Percentiles rank a stretch among this genome's conserved stretches.
phyloP scores from a whole-genome alignment of 1,140 invertebrate species.

The Pseudomyrmex dendroicus region DNA sequence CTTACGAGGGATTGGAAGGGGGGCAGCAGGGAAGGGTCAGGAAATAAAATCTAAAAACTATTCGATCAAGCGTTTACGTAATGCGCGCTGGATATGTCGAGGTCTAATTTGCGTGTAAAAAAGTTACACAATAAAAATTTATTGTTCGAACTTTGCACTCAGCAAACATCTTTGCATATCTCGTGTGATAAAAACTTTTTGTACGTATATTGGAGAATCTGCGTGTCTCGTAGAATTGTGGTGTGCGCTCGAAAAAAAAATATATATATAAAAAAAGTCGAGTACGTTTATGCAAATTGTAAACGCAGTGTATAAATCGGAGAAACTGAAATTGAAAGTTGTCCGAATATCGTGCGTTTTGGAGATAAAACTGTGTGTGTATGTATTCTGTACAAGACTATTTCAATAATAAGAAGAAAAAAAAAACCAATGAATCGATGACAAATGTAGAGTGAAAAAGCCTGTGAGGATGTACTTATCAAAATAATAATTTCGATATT shows the following conservation, averaged over 20 bases:
- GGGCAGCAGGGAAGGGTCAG: not conserved
- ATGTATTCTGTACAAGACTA: slow-evolving; percentile 21
- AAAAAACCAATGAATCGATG: slow-evolving; percentile 1
- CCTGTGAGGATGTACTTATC: slow-evolving; percentile 24
- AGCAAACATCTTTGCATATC: no score
- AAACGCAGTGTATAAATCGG: not conserved
- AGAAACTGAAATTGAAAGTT: slow-evolving; percentile 15
- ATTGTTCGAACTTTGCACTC: not conserved
- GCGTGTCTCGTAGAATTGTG: no score
- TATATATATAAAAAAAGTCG: no score
- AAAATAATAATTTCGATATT: slow-evolving; percentile 2
- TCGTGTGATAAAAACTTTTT: no score
- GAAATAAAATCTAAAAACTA: slow-evolving; percentile 6
- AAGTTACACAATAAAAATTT: not conserved
- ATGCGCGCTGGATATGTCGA: not conserved
- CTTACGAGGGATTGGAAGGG: not conserved
- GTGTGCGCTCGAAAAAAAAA: no score
- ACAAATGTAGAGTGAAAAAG: slow-evolving; percentile 35
- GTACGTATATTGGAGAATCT: no score
- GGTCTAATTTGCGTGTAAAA: not conserved
- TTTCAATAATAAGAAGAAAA: not conserved
- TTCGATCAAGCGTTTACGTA: slow-evolving; percentile 11
- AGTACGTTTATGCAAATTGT: no score
- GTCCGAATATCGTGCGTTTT: slow-evolving; percentile 40
- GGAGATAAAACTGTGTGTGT: not conserved